Conservation (phyloP, 2,888 invertebrate genomes). For the Abrostola tripartita region DNA sequence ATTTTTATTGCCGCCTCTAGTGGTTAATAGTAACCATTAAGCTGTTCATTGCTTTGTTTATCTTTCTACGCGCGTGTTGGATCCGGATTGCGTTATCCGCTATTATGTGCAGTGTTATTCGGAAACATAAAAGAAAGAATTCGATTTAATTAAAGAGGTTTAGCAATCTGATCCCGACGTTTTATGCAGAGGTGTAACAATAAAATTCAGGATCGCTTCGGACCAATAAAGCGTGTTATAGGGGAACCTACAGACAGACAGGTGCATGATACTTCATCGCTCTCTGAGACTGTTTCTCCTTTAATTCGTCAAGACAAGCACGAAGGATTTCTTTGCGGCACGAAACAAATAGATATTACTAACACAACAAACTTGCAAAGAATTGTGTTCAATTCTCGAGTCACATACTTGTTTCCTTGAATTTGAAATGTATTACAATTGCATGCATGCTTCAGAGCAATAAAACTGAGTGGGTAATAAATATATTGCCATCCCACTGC, state of each 20-base stretch:
- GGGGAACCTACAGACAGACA: conserved; percentile 37
- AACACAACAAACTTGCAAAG: conserved; percentile 49
- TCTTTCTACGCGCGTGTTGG: conserved; percentile 59
- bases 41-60: conserved; percentile 75
- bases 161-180: conserved; percentile 42
- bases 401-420: conserved; percentile 40
- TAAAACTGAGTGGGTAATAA: conserved; percentile 42
- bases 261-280: conserved; percentile 44
- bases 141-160: conserved; percentile 52
- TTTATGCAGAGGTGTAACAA: conserved; percentile 59
- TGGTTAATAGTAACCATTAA: conserved; percentile 75
- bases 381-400: conserved; percentile 52
- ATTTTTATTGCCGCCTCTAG: conserved; percentile 77
- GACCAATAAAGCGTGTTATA: conserved; percentile 59
- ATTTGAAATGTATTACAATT: conserved; percentile 43
- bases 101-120: conserved; percentile 47
- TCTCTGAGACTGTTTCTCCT: conserved; percentile 40
- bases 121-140: conserved; percentile 44
- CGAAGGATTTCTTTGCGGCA: conserved; percentile 49
- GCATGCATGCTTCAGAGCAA: conserved; percentile 38
- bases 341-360: conserved; percentile 51
- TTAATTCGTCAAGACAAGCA: conserved; percentile 43
- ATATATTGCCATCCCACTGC: conserved; percentile 28
- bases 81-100: conserved; percentile 41
- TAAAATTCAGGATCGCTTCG: conserved; percentile 55